phyloP scores from a whole-genome alignment of 2,797 vertebrate species.

The Phoeniculus purpureus region DNA sequence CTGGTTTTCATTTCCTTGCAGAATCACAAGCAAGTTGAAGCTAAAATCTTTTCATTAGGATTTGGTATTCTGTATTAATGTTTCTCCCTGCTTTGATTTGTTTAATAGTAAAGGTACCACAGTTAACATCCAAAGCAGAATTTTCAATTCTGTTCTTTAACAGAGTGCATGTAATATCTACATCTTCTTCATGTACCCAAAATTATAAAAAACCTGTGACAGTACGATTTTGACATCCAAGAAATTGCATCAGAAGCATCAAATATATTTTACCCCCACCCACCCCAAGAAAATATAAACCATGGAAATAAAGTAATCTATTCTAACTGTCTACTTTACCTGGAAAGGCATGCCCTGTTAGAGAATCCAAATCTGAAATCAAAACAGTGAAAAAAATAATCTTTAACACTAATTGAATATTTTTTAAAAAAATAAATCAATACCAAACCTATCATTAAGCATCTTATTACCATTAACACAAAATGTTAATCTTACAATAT shows the following conservation, averaged over 20 bases:
- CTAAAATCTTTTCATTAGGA: neutral
- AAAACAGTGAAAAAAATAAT: constrained; percentile 65
- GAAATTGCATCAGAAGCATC: neutral
- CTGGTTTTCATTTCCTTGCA: neutral
- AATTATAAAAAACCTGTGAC: neutral
- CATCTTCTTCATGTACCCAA: neutral
- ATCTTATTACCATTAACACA: neutral
- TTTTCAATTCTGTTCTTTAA: neutral
- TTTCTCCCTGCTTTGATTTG: neutral
- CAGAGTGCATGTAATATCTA: neutral
- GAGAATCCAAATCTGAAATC: constrained; percentile 77
- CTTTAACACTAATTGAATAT: constrained; percentile 58
- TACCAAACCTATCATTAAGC: constrained; percentile 1
- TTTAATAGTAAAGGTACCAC: neutral
- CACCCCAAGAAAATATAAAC: neutral
- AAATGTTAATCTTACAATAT: neutral
- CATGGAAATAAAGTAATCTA: constrained; percentile 50
- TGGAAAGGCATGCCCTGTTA: constrained; percentile 76
- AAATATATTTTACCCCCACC: neutral
- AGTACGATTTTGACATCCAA: neutral
- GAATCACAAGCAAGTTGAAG: neutral
- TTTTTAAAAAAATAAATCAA: neutral
- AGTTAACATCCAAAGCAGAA: neutral
- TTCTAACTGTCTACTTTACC: constrained; percentile 70
- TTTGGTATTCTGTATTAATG: neutral